Evolutionary conservation across 2,113 vertebrate genomes (phyloP).

Genomic region (Pristiophorus japonicus): DNA sequence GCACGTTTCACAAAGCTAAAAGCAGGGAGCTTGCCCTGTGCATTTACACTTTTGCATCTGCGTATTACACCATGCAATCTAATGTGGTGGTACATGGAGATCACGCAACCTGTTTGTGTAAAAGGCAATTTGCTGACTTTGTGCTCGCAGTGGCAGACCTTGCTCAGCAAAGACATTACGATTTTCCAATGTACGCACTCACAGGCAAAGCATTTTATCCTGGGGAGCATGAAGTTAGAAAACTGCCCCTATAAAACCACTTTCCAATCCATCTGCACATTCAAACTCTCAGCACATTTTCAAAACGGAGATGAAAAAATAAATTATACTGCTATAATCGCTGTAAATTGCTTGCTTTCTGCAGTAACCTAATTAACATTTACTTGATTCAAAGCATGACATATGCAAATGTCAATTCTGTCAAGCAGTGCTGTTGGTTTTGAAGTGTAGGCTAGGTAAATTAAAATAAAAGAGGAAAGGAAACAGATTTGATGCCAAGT

Average conservation of each 20-base stretch:
- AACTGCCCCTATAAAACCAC: not conserved
- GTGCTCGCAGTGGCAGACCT: not conserved
- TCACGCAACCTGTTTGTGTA: not conserved
- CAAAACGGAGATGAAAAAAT: not conserved
- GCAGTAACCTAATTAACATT: not conserved
- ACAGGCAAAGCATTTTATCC: too few relatives aligned
- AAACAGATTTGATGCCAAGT: not conserved
- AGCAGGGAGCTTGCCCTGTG: not conserved
- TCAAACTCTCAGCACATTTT: not conserved
- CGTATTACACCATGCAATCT: not conserved
- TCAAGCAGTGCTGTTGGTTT: not conserved
- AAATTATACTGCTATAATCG: not conserved
- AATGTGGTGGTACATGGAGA: not conserved
- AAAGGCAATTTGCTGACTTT: not conserved
- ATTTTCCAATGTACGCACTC: not conserved
- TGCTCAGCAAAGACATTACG: not conserved
- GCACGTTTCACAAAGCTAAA: not conserved
- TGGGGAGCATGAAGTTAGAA: too few relatives aligned
- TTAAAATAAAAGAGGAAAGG: not conserved
- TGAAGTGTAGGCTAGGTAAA: not conserved
- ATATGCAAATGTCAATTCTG: not conserved
- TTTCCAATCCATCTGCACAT: not conserved
- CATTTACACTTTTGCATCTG: not conserved
- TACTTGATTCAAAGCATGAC: not conserved
- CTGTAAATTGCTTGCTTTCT: not conserved